Evolutionary conservation across 2,113 vertebrate species (phyloP), one percentile per base, ranked within the genome.

Genomic region (Sterrhoptilus dennistouni): DNA sequence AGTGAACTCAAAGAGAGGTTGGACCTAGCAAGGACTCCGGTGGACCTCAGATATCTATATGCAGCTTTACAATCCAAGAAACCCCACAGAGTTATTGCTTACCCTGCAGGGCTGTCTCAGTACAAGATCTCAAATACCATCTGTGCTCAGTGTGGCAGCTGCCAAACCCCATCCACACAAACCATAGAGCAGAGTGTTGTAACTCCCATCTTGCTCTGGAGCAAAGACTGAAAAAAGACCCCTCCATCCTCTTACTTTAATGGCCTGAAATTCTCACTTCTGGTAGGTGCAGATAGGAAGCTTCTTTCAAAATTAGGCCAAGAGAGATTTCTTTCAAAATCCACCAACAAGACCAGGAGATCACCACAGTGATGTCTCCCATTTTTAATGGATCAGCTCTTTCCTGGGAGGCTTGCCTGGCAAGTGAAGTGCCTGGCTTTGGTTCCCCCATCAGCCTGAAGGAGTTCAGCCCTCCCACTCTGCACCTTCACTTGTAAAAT

Each of bases 51-150:
- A 50, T 44, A 70, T 22, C 83, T 57, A 11, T 14, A 20, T 64
- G n/a, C 28, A 65, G n/a, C 36, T 74, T 76, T 79, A 61, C 45
- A 93, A 8, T 57, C 53, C 66, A 88, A 79, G 88, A 94, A 88
- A 63, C 61, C 36, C 42, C 68, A 57, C 27, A 31, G 83, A 66
- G 59, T 80, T 94, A 83, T 53, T 93, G 83, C 95, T 92, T 90
- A 83, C 20, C 36, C 85, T 69, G 63, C 75, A 85, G 88, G 70
- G 56, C 78, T 90, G 53, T 87, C 78, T 91, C 77, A 29, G 64
- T 87, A 88, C 75, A 92, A 66, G 87, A 63, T 84, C 74, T 95
- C 70, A 90, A 50, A 87, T 71, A 72, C 78, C 82, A 79, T 95
- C 84, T 93, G 90, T 40, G 22, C 57, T 83, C 36, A 56, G 74